Percentiles rank a stretch among this genome's conserved stretches.
These are phyloP conservation scores for Popillia japonica DNA, from an alignment of 1,140 invertebrate genomes.

Conservation along the genomic window DNA sequence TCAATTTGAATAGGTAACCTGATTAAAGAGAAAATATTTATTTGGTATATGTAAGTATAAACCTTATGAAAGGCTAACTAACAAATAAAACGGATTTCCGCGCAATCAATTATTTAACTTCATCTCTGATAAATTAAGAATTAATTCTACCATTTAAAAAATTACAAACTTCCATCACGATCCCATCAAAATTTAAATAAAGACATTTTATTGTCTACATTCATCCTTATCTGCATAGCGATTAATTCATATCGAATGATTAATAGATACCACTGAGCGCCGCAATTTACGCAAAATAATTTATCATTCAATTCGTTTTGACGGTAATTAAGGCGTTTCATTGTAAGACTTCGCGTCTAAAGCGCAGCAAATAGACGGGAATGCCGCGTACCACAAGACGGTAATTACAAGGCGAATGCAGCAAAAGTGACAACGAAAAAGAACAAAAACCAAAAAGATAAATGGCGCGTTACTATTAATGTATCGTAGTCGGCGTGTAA, in stretches of 20 bases:
- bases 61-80: no score
- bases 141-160: no score
- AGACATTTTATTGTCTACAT: not conserved
- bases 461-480: not conserved
- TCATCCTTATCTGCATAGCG: not conserved
- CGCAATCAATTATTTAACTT: no score
- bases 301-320: constrained; percentile 15
- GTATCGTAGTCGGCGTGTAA: not conserved
- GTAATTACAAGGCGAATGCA: not conserved
- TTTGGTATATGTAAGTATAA: no score
- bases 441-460: not conserved
- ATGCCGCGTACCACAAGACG: not conserved
- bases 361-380: not conserved
- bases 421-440: not conserved
- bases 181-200: constrained; percentile 8
- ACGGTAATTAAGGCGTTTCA: not conserved
- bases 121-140: no score
- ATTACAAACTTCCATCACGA: not conserved
- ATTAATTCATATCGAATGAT: constrained; percentile 5
- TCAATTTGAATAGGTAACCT: no score
- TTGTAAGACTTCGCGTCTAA: not conserved
- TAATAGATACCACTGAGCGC: not conserved
- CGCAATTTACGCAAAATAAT: constrained; percentile 5
- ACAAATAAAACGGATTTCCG: no score
- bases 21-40: no score